These are phyloP conservation scores for Collichthys lucidus DNA, from an alignment of 2,113 vertebrate genomes.

Conservation along the genomic window DNA sequence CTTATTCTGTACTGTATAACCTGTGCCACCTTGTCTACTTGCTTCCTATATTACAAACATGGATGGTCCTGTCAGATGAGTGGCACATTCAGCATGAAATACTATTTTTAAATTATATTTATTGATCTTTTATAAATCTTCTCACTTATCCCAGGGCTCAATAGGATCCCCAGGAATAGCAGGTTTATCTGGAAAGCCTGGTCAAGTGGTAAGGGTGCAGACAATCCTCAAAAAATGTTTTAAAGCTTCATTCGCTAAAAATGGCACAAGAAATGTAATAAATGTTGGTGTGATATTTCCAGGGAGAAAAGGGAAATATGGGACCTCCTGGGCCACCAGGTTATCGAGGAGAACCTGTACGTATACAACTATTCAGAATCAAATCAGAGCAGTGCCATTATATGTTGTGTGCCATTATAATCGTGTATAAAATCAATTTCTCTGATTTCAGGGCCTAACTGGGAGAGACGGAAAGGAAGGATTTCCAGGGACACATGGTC, in stretches of 20 bases:
- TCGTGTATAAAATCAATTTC: background rate
- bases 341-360: slow-evolving; percentile 88
- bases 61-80: background rate
- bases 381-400: background rate
- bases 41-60: background rate
- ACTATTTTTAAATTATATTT: background rate
- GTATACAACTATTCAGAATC: slow-evolving; percentile 69
- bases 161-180: slow-evolving; percentile 86
- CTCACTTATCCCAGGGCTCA: slow-evolving; percentile 85
- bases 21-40: background rate
- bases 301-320: slow-evolving; percentile 92
- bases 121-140: slow-evolving; percentile 4
- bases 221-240: background rate
- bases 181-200: slow-evolving; percentile 89
- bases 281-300: slow-evolving; percentile 37
- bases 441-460: slow-evolving; percentile 86
- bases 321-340: slow-evolving; percentile 88
- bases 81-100: background rate
- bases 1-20: background rate
- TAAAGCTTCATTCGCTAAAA: background rate
- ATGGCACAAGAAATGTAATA: background rate
- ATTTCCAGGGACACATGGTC: slow-evolving; percentile 87
- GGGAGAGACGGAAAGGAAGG: slow-evolving; percentile 92
- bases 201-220: slow-evolving; percentile 85
- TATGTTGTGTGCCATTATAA: background rate